These are phyloP conservation scores for Pangasius mekongensis DNA, from an alignment of 2,797 vertebrate genomes.

Conservation along the genomic window DNA sequence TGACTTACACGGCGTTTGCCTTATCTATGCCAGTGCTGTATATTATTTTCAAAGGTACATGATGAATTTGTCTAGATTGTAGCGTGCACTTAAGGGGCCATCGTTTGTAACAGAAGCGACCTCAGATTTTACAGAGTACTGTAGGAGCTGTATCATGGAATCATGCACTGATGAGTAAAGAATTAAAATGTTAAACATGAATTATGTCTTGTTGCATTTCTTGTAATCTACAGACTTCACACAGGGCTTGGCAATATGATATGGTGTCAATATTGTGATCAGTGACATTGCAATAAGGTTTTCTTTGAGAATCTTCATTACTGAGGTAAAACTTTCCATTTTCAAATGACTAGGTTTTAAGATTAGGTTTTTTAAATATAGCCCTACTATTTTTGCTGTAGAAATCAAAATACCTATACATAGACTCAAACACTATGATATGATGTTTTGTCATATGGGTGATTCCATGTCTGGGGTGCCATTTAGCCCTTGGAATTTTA, in stretches of 20 bases:
- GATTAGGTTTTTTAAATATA: not conserved
- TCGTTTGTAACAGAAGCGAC: conserved; percentile 22
- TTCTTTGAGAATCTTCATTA: not conserved
- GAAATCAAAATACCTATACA: not conserved
- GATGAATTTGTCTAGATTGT: conserved; percentile 12
- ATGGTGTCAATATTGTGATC: not conserved
- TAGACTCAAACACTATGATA: not conserved
- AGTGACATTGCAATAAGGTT: not conserved
- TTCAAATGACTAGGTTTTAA: not conserved
- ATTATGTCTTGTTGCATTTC: not conserved
- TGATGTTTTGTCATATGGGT: not conserved
- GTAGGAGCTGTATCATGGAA: not conserved
- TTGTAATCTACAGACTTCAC: not conserved
- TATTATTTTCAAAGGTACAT: conserved; percentile 80
- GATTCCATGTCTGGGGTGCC: not conserved
- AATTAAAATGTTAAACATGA: not conserved
- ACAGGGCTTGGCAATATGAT: not conserved
- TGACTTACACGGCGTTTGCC: conserved; percentile 81
- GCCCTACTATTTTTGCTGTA: not conserved
- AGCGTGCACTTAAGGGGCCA: conserved; percentile 39
- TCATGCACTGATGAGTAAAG: conserved; percentile 17
- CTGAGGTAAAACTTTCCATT: not conserved
- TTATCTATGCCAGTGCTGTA: conserved; percentile 85
- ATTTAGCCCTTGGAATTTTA: not conserved
- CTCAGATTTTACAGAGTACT: not conserved